Evolutionary conservation across 2,888 invertebrate species (phyloP), one percentile per base, ranked within the genome.

Genomic region (Erebia palarica): DNA sequence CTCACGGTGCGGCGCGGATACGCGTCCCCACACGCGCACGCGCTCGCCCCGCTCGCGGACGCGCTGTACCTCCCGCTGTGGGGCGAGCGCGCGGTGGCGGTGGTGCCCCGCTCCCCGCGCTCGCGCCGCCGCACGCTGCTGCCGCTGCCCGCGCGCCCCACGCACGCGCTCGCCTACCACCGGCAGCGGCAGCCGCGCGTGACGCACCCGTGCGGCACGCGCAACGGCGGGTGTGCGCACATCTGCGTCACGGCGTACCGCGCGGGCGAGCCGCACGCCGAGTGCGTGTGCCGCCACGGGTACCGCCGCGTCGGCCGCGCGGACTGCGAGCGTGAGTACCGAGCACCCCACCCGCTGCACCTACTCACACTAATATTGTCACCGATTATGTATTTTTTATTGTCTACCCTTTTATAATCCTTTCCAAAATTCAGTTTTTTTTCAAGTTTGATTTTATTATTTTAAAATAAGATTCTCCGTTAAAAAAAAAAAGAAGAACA

Each of bases 91-190:
- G 94, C 96, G 96, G 91, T 98, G 98, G 97, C 97, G 97, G 1
- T 98, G 98, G 91, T 98, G 98, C 98, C 95, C 97, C 78, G 90
- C 96, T 74, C 96, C 96, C 82, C 96, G 96, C 9, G 97, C 98
- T 71, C 94, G 97, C 76, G 93, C 97, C 61, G 96, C 96, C 0
- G 96, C 97, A 88, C 97, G 97, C 86, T 95, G 95, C 47, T 79
- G 78, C 61, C 71, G 75, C 75, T 96, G 96, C 0, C 97, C 96
- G 82, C 94, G 95, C 8, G 85, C 97, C 67, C 90, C 98, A 75
- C 94, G 96, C 49, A 77, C 94, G 95, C 77, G 96, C 94, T 96
- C 76, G 94, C 96, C 64, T 97, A 95, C 87, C 97, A 97, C 90
- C 93, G 96, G 70, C 96, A 96, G 84, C 91, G 95, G 70, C 97